Evolutionary conservation across 2,888 invertebrate species (phyloP).

Genomic region (Euplagia quadripunctaria): DNA sequence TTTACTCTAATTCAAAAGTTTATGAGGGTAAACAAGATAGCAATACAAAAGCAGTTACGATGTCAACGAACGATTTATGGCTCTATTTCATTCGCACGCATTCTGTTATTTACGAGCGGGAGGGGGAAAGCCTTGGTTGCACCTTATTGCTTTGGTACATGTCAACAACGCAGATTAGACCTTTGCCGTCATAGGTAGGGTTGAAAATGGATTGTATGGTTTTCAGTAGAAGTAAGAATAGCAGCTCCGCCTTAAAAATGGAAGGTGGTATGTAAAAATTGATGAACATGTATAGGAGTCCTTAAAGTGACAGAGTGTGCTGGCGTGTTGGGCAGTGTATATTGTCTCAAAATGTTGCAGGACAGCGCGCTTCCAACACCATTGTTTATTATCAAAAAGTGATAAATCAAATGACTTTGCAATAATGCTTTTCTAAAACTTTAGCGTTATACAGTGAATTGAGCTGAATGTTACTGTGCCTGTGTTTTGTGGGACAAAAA

Average conservation of each 20-base stretch:
- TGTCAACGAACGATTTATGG: constrained; percentile 53
- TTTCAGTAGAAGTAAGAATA: constrained; percentile 72
- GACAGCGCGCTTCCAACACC: constrained; percentile 73
- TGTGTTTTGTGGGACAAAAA: constrained; percentile 51
- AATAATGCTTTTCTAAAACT: constrained; percentile 68
- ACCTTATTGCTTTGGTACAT: constrained; percentile 65
- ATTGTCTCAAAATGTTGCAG: constrained; percentile 85
- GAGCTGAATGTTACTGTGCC: constrained; percentile 48
- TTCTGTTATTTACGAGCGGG: constrained; percentile 61
- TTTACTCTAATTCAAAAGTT: constrained; percentile 59
- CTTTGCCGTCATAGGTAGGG: constrained; percentile 16
- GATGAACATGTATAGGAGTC: constrained; percentile 87
- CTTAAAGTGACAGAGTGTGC: constrained; percentile 87
- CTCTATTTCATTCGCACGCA: constrained; percentile 75
- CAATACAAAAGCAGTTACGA: constrained; percentile 46
- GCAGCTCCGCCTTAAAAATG: constrained; percentile 88
- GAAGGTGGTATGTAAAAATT: constrained; percentile 88
- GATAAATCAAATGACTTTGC: constrained; percentile 86
- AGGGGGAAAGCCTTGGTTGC: constrained; percentile 75
- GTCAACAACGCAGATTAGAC: constrained; percentile 35
- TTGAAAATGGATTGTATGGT: constrained; percentile 40
- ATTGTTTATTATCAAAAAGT: constrained; percentile 86
- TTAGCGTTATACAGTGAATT: constrained; percentile 58
- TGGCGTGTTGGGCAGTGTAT: constrained; percentile 86
- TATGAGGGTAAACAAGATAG: constrained; percentile 61